Conservation (phyloP, 2,888 invertebrate species). For the Agrochola litura region DNA sequence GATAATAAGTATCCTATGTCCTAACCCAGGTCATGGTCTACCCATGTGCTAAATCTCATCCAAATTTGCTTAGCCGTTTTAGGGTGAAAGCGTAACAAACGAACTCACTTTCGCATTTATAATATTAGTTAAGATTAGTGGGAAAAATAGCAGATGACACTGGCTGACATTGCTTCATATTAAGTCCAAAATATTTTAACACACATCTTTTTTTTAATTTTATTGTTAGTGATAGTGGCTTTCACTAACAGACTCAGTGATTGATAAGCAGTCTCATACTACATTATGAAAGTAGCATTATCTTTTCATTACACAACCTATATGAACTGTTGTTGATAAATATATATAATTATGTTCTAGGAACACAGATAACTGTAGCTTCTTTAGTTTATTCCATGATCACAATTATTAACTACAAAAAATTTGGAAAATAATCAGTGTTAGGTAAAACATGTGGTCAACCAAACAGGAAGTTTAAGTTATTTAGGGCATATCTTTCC, state of each 20-base stretch:
- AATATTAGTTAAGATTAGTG: no score
- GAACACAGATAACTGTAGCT: slow-evolving; percentile 9
- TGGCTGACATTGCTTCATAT: neutral
- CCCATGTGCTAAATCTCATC: no score
- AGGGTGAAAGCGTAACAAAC: no score
- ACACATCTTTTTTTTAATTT: neutral
- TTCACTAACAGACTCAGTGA: slow-evolving; percentile 7
- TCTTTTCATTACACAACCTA: slow-evolving; percentile 37
- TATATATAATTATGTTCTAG: slow-evolving; percentile 1
- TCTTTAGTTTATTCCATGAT: neutral
- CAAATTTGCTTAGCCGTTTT: no score
- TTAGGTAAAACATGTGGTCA: neutral
- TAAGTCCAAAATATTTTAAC: neutral
- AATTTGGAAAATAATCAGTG: neutral
- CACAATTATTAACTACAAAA: slow-evolving; percentile 2
- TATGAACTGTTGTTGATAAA: slow-evolving; percentile 26
- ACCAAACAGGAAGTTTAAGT: neutral
- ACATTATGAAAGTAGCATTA: slow-evolving; percentile 27
- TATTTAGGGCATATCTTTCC: neutral
- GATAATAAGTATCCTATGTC: no score
- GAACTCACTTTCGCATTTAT: no score
- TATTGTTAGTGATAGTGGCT: slow-evolving; percentile 1
- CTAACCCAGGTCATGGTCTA: no score
- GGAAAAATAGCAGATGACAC: neutral
- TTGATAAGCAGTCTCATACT: slow-evolving; percentile 30